phyloP scores from a whole-genome alignment of 1,140 invertebrate genomes.

The Schmidtea mediterranea region DNA sequence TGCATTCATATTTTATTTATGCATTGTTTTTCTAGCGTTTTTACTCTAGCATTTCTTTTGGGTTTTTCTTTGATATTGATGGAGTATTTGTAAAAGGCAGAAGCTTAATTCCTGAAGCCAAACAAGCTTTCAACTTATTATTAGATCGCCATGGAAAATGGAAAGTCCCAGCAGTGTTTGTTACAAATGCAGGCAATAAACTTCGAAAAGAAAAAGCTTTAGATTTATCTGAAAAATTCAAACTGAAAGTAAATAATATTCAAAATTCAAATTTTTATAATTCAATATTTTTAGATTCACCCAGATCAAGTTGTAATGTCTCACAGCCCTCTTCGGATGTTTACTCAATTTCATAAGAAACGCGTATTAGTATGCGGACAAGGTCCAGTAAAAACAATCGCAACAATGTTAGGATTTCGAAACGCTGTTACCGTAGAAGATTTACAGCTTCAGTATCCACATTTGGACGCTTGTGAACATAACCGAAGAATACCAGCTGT shows the following conservation, averaged over 20 bases:
- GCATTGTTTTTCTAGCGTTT: too few relatives aligned
- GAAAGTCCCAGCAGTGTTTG: slow-evolving; percentile 22
- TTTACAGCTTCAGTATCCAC: slow-evolving; percentile 35
- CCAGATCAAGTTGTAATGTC: slow-evolving; percentile 43
- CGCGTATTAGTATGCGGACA: slow-evolving; percentile 42
- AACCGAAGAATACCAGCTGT: slow-evolving; percentile 27
- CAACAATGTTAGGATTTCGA: slow-evolving; percentile 37
- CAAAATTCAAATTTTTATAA: neutral
- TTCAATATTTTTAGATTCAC: slow-evolving; percentile 19
- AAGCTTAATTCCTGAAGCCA: slow-evolving; percentile 18
- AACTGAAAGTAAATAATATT: slow-evolving; percentile 15
- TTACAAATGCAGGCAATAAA: slow-evolving; percentile 26
- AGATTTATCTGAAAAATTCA: slow-evolving; percentile 21
- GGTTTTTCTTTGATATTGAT: slow-evolving; percentile 28
- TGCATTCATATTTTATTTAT: too few relatives aligned
- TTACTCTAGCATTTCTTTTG: slow-evolving; percentile 12
- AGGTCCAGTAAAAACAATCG: slow-evolving; percentile 37
- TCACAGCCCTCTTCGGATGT: slow-evolving; percentile 40
- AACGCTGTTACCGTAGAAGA: slow-evolving; percentile 38
- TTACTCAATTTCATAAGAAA: slow-evolving; percentile 36
- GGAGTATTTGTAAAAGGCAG: slow-evolving; percentile 25
- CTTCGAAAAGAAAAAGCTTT: slow-evolving; percentile 23
- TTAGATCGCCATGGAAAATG: slow-evolving; percentile 19
- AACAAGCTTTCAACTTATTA: slow-evolving; percentile 18
- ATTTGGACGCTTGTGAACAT: slow-evolving; percentile 42